Evolutionary conservation across 53 echinoderm and acorn worm genomes (phyloP).

Genomic region (Echinometra lucunter): DNA sequence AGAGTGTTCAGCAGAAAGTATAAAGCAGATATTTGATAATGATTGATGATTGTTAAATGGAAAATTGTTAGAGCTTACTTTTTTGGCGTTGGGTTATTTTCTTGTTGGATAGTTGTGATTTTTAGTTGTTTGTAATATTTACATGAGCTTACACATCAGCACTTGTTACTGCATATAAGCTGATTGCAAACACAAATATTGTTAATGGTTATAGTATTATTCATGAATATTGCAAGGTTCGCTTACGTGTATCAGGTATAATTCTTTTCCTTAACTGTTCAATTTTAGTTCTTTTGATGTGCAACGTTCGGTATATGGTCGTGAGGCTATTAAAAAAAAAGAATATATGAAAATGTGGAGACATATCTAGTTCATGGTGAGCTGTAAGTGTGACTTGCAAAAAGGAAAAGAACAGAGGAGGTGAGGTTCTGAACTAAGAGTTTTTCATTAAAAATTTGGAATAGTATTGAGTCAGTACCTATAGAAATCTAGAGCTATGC

Average conservation of each 20-base stretch:
- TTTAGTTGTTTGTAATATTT: neutral
- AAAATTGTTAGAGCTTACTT: neutral
- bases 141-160: neutral
- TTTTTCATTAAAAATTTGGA: neutral
- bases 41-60: neutral
- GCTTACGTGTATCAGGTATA: neutral
- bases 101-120: neutral
- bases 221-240: neutral
- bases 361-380: neutral
- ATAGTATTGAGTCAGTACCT: slow-evolving; percentile 21
- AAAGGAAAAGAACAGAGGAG: neutral
- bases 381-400: neutral
- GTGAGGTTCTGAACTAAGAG: neutral
- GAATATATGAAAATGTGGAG: neutral
- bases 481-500: slow-evolving; percentile 51
- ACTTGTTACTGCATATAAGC: too few relatives aligned
- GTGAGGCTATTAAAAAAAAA: neutral
- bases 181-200: too few relatives aligned
- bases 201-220: too few relatives aligned
- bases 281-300: neutral
- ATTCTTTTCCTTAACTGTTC: neutral
- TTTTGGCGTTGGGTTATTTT: neutral
- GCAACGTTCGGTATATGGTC: neutral
- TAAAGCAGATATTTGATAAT: neutral
- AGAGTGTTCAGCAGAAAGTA: neutral